phyloP scores from a whole-genome alignment of 1,140 invertebrate species.

The Solenopsis fugax region DNA sequence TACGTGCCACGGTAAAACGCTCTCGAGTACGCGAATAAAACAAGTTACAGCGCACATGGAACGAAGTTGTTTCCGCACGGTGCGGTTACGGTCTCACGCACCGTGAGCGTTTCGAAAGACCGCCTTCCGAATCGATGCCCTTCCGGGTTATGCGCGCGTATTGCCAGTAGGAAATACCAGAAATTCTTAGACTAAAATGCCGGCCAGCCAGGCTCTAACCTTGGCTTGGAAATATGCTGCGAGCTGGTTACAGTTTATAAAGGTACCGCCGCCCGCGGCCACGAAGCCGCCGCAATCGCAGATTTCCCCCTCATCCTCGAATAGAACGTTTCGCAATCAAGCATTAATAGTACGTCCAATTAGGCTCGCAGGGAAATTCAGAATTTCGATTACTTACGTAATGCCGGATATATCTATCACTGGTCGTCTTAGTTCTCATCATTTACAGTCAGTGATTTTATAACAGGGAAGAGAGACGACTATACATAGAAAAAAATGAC shows the following conservation, averaged over 20 bases:
- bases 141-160: slow-evolving; percentile 53
- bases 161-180: slow-evolving; percentile 52
- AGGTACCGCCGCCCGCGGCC: neutral
- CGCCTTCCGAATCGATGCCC: slow-evolving; percentile 43
- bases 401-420: neutral
- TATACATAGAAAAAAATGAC: too few species aligned
- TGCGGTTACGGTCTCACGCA: slow-evolving; percentile 38
- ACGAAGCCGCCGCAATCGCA: slow-evolving; percentile 27
- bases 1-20: slow-evolving; percentile 41
- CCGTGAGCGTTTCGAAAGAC: slow-evolving; percentile 24
- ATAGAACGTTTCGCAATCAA: slow-evolving; percentile 50
- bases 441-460: neutral
- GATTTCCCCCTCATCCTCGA: slow-evolving; percentile 22
- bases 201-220: slow-evolving; percentile 41
- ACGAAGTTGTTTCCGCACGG: slow-evolving; percentile 27
- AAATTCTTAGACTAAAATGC: slow-evolving; percentile 57
- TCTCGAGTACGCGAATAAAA: slow-evolving; percentile 44
- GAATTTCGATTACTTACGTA: neutral
- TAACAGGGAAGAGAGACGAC: neutral
- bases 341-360: slow-evolving; percentile 35
- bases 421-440: neutral
- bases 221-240: slow-evolving; percentile 56
- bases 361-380: slow-evolving; percentile 2
- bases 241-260: slow-evolving; percentile 22
- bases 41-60: slow-evolving; percentile 35